These are phyloP conservation scores for Amniataba percoides DNA, from an alignment of 2,797 vertebrate species.

Conservation along the genomic window DNA sequence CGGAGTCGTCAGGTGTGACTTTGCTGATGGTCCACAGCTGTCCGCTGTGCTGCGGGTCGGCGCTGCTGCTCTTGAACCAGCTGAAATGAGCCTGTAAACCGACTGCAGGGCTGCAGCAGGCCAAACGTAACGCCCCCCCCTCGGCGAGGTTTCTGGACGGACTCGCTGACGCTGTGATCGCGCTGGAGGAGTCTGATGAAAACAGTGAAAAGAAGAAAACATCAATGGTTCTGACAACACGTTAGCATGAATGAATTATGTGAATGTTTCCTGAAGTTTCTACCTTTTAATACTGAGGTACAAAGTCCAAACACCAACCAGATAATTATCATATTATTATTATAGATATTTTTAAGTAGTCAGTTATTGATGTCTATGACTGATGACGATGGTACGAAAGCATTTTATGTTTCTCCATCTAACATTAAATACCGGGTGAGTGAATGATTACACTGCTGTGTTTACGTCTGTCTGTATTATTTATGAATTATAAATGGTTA, in stretches of 20 bases:
- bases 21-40: constrained; percentile 57
- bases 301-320: not conserved
- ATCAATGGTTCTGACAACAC: not conserved
- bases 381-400: no score
- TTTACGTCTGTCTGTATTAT: no score
- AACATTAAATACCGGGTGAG: no score
- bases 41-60: constrained; percentile 13
- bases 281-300: not conserved
- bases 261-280: not conserved
- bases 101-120: constrained; percentile 63
- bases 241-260: no score
- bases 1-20: constrained; percentile 51
- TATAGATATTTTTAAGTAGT: not conserved
- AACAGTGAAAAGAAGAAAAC: not conserved
- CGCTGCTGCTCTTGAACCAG: constrained; percentile 65
- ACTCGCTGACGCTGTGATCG: constrained; percentile 43
- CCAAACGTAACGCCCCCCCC: constrained; percentile 55
- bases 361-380: no score
- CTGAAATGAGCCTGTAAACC: constrained; percentile 19
- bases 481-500: no score
- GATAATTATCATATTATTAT: not conserved
- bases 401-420: no score
- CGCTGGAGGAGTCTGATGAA: constrained; percentile 50
- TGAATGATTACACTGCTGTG: no score
- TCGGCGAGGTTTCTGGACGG: constrained; percentile 53